These are phyloP conservation scores for Cydia pomonella DNA, from an alignment of 1,140 invertebrate genomes.

Conservation along the genomic window DNA sequence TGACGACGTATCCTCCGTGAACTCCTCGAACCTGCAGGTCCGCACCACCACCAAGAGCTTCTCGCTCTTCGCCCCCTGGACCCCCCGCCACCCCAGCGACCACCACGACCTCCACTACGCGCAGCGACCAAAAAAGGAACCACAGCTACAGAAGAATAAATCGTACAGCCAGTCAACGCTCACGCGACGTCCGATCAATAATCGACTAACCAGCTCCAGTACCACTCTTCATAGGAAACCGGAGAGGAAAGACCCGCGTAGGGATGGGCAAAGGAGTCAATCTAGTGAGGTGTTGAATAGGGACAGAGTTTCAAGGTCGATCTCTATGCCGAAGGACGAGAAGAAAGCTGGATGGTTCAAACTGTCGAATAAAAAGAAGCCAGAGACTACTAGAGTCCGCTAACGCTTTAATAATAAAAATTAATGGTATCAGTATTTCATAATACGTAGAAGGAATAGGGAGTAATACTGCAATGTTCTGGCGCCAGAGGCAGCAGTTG, in stretches of 20 bases:
- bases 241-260: slow-evolving; percentile 60
- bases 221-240: slow-evolving; percentile 66
- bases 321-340: slow-evolving; percentile 86
- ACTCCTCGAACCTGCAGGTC: slow-evolving; percentile 83
- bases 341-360: slow-evolving; percentile 88
- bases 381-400: slow-evolving; percentile 72
- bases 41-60: slow-evolving; percentile 90
- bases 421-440: no score
- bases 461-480: no score
- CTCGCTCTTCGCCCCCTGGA: slow-evolving; percentile 91
- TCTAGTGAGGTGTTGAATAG: slow-evolving; percentile 83
- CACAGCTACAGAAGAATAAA: slow-evolving; percentile 66
- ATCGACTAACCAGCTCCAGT: slow-evolving; percentile 61
- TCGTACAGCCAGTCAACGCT: slow-evolving; percentile 74
- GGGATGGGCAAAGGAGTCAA: slow-evolving; percentile 78
- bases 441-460: no score
- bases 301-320: slow-evolving; percentile 81
- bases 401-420: slow-evolving; percentile 40
- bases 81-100: slow-evolving; percentile 86
- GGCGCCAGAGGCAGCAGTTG: no score
- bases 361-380: slow-evolving; percentile 82
- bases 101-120: slow-evolving; percentile 90
- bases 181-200: slow-evolving; percentile 58
- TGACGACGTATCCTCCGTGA: slow-evolving; percentile 85
- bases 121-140: slow-evolving; percentile 80